A percentile compares a stretch with the other conserved stretches of the same genome.
phyloP scores from a whole-genome alignment of 92 coral and sea anemone species.

The Porites rus region DNA sequence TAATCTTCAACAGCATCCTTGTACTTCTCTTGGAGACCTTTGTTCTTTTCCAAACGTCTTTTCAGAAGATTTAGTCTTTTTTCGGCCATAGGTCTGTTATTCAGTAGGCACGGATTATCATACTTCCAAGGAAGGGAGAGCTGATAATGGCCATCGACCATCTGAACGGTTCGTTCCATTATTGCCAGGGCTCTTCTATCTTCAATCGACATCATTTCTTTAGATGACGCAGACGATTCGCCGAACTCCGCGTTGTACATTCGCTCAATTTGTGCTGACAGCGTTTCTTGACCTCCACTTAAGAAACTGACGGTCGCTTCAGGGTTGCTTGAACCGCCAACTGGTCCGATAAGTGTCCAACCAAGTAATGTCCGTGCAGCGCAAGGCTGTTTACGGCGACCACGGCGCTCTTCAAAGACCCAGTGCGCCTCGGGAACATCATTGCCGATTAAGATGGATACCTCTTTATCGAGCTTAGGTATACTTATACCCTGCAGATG shows the following conservation, averaged over 20 bases:
- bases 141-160: not conserved
- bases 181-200: not conserved
- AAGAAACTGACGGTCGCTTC: no score
- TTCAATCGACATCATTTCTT: no score
- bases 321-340: not conserved
- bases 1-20: not conserved
- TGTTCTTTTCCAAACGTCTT: not conserved
- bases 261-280: no score
- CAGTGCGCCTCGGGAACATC: conserved; percentile 45
- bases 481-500: no score
- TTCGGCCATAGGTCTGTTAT: not conserved
- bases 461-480: no score
- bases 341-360: conserved; percentile 56
- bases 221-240: no score
- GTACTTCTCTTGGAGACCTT: not conserved
- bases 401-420: conserved; percentile 53
- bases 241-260: no score
- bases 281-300: no score
- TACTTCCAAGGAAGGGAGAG: not conserved
- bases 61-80: not conserved
- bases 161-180: not conserved
- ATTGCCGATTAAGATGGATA: not conserved
- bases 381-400: conserved; percentile 51
- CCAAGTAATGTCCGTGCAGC: conserved; percentile 47
- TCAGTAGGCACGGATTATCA: not conserved